Evolutionary conservation across 2,888 invertebrate genomes (phyloP), one percentile per base, ranked within the genome.

Genomic region (Erebia aethiops): DNA sequence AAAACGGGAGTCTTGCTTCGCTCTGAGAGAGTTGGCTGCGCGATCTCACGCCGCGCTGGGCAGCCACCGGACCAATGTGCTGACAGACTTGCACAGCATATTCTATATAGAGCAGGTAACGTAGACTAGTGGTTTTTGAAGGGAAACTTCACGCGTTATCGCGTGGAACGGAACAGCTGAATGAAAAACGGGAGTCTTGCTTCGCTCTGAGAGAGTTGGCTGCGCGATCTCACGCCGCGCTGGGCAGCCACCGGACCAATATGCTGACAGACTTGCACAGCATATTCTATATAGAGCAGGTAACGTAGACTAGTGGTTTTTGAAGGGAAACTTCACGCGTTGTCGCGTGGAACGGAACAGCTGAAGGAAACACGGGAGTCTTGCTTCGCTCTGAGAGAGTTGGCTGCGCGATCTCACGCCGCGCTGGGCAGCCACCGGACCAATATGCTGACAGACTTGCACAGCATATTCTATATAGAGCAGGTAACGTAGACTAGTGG

Each of bases 331-430:
- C n/a, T n/a, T n/a, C 21, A 21, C 21, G 21, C 21, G 21, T 21
- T 21, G 21, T 21, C 21, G 21, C 21, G 21, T 21, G 21, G 21
- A 21, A 21, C 21, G 21, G 21, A 21, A 21, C 2, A 21, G 2
- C 21, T 21, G 62, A 93, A 94, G 64, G 96, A 96, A 73, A 94
- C 94, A 81, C 93, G 95, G 57, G 94, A 94, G 74, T 92, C 91
- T 13, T 94, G 95, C 74, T 84, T 92, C 1, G 95, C 96, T 11
- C 89, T 95, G 70, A 90, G 95, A 67, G 97, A 97, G 77, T 84
- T 94, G 26, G 95, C 96, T n/a, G 91, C 95, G 4, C 94, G 96
- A 62, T 94, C 96, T n/a, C n/a, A n/a, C n/a, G n/a, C n/a, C n/a
- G n/a, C n/a, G n/a, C n/a, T n/a, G n/a, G n/a, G n/a, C 4, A 94